Evolutionary conservation across 2,797 vertebrate species (phyloP).

Genomic region (Tangara arthus): DNA sequence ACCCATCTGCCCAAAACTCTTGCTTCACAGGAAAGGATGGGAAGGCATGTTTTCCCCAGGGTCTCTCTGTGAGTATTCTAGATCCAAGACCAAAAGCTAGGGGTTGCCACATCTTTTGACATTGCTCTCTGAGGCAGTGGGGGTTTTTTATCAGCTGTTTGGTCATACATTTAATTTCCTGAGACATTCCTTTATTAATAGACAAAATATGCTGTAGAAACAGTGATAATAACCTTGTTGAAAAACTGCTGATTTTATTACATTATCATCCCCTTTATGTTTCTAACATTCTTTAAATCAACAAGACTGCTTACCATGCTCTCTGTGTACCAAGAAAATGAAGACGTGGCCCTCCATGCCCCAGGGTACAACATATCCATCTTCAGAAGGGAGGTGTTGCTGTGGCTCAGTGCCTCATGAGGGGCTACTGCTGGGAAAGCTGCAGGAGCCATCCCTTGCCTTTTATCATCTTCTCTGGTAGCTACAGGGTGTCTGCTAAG

Average conservation of each 20-base stretch:
- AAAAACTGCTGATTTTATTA: background rate
- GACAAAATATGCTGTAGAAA: background rate
- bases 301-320: background rate
- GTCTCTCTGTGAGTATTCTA: background rate
- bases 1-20: background rate
- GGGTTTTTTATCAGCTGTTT: background rate
- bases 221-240: background rate
- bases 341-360: accelerated
- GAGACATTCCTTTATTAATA: background rate
- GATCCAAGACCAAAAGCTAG: background rate
- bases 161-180: background rate
- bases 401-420: background rate
- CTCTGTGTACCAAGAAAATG: background rate
- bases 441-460: background rate
- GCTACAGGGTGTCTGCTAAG: background rate
- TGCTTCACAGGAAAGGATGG: background rate
- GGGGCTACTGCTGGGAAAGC: background rate
- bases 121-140: background rate
- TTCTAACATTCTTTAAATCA: background rate
- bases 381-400: background rate
- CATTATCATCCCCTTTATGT: background rate
- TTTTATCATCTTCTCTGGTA: background rate
- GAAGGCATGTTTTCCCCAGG: background rate
- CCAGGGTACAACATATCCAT: background rate
- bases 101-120: background rate